Base-by-base conservation (phyloP, 2,888 invertebrate species). In the Asteroscopus sphinx region DNA sequence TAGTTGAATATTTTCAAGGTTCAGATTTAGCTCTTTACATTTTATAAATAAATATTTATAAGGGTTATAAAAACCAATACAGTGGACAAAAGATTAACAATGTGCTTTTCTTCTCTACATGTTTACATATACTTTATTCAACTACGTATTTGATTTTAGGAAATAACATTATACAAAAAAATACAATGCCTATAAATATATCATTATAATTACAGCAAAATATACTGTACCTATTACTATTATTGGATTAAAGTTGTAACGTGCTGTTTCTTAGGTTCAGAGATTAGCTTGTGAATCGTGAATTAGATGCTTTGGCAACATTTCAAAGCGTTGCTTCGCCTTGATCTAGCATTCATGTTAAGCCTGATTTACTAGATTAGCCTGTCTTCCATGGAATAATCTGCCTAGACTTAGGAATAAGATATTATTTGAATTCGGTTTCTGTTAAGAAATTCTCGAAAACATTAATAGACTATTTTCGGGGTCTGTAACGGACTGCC, bases 391-490 rank as follows among this genome's bases (percentile, higher is more conserved):
- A 1, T 7, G 30, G 13, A 1, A 11, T 3, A 25, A 46, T 32
- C 12, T 35, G 8, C 9, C 11, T n/a, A 30, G 9, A 15, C 7
- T 33, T 57, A 15, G 7, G 7, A 75, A 68, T 71, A 49, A 63
- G 53, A 40, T 61, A n/a, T 33, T 66, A 47, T 61, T 59, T 36
- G 35, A 55, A 70, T 68, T 61, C 55, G 42, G 63, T 74, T 74
- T 53, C 40, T 44, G 61, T 63, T 52, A 67, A 45, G 44, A 73
- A 73, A 69, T 72, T 72, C 76, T 68, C 58, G 61, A 56, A 37
- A 75, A 77, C 57, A 67, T 76, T 72, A 81, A 80, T 80, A 71
- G 69, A 73, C n/a, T n/a, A 79, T 73, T 78, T 74, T 45, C 56
- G 61, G 72, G 45, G 69, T 75, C 68, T 77, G 72, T 35, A 68